Conservation (phyloP, 2,888 invertebrate species). For the Blera fallax region DNA sequence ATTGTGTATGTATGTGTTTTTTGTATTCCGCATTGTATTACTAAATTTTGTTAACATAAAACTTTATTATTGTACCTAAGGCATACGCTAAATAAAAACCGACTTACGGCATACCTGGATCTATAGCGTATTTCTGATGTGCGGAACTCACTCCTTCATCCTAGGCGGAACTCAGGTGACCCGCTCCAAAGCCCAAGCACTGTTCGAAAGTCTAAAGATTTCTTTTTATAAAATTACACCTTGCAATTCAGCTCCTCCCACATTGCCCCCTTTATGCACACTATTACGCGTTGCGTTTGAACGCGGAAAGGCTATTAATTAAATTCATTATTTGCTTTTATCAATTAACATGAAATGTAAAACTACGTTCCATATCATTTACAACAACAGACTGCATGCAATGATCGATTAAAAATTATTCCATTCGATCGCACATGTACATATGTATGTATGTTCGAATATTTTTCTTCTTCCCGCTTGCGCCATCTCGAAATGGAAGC, state of each 20-base stretch:
- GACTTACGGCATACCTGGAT: too few species aligned
- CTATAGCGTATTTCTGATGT: too few species aligned
- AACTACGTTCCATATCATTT: background rate
- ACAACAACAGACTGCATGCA: background rate
- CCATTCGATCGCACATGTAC: background rate
- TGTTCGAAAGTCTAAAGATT: too few species aligned
- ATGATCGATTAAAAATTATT: constrained; percentile 14
- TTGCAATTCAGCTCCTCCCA: background rate
- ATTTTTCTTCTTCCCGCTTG: background rate
- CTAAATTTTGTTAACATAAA: too few species aligned
- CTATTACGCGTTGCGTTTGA: background rate
- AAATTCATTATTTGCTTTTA: background rate
- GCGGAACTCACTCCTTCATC: too few species aligned
- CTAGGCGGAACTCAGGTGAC: too few species aligned
- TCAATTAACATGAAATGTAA: background rate
- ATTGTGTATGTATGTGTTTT: too few species aligned
- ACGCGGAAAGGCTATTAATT: background rate
- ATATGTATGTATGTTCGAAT: background rate
- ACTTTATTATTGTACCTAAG: too few species aligned
- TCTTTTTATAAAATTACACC: too few species aligned
- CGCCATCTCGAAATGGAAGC: background rate
- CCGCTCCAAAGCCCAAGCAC: too few species aligned
- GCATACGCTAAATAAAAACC: too few species aligned
- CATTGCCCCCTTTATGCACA: background rate
- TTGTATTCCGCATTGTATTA: too few species aligned